Conservation (phyloP, 2,113 vertebrate species). For the Sphaerodactylus townsendi region DNA sequence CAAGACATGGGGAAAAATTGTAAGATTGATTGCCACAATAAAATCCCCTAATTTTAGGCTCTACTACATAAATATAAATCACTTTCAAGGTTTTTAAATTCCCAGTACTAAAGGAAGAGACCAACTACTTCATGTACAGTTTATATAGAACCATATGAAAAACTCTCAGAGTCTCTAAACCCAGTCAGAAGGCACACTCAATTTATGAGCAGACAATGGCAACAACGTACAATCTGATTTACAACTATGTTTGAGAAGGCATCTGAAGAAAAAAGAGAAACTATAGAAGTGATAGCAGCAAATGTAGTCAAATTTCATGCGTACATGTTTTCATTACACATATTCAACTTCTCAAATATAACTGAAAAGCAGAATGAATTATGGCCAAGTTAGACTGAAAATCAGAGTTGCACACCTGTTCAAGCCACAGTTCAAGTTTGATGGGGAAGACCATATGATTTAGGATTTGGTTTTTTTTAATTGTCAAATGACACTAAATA, state of each 20-base stretch:
- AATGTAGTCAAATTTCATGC: too few relatives aligned
- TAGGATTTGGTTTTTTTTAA: conserved; percentile 5
- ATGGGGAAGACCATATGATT: neutral
- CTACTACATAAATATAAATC: too few relatives aligned
- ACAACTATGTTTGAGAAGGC: too few relatives aligned
- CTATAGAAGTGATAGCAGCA: too few relatives aligned
- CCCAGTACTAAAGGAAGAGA: too few relatives aligned
- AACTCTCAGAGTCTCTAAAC: neutral
- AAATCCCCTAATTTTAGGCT: too few relatives aligned
- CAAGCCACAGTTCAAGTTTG: neutral
- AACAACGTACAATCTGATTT: too few relatives aligned
- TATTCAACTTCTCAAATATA: neutral
- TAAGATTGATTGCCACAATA: too few relatives aligned
- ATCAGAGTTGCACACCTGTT: conserved; percentile 2
- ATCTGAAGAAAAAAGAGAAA: too few relatives aligned
- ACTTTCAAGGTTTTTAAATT: too few relatives aligned
- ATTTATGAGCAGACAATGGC: neutral
- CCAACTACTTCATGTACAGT: neutral
- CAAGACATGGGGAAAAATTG: too few relatives aligned
- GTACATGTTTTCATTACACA: neutral
- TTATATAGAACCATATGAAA: neutral
- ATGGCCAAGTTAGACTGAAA: conserved; percentile 13
- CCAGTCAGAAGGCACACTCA: neutral
- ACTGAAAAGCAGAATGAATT: neutral
- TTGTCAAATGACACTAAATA: neutral